Base-by-base conservation (phyloP, 2,113 vertebrate genomes). In the Rynchops niger region DNA sequence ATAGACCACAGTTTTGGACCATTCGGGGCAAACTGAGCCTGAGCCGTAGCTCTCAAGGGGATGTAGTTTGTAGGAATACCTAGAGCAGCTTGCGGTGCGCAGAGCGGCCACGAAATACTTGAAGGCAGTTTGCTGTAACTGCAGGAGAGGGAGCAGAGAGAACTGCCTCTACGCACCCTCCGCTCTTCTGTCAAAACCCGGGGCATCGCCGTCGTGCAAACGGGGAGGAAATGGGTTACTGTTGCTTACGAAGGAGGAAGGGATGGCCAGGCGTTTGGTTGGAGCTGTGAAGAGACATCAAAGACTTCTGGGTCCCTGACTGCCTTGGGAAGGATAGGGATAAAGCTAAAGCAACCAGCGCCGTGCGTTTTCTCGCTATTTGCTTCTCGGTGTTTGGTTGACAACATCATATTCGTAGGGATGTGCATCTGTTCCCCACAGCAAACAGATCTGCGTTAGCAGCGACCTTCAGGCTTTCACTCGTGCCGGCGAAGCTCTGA, bases 171-270 rank as follows among this genome's bases (percentile, higher is more conserved):
- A 27, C 26, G 4, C 40, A 3, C 12, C 27, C 29, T 15, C 29
- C 13, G 4, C 10, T 14, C 25, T 15, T 12, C 66, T 12, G 1
- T 7, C 36, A 17, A 36, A 73, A 53, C 12, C 1, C 11, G 19
- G 6, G 42, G 27, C 61, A 7, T 8, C 3, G 1, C 6, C 4
- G 27, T 6, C 47, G 36, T n/a, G 69, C 42, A 17, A 0, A n/a
- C 36, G 56, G 67, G 61, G 56, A 25, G 36, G 55, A 62, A n/a
- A 45, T 11, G 40, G 12, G 32, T 52, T n/a, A 6, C 42, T 56
- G 42, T 9, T 40, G 26, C 45, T 62, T 34, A 5, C 5, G 4
- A 8, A 27, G 69, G 59, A 74, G 38, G 69, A n/a, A 38, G 11
- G 40, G 53, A 25, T 13, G 62, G 53, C 26, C 53, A 38, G 47